phyloP scores from a whole-genome alignment of 2,888 invertebrate species.

The Lobophora halterata region DNA sequence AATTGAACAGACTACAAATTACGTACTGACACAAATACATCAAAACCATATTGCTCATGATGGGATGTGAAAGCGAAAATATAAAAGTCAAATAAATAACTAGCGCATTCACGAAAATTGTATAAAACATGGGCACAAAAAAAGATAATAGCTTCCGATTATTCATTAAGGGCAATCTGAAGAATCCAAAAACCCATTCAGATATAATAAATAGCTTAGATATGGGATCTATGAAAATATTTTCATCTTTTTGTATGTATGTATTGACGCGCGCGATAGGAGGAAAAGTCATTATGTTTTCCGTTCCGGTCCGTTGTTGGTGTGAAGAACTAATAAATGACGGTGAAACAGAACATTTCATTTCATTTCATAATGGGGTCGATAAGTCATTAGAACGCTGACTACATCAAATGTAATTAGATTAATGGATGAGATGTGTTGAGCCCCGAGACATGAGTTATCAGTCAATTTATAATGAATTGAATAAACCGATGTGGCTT shows the following conservation, averaged over 20 bases:
- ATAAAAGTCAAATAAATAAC: slow-evolving; percentile 5
- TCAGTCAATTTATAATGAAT: slow-evolving; percentile 11
- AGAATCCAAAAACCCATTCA: slow-evolving; percentile 41
- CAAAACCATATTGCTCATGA: neutral
- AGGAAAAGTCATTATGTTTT: slow-evolving; percentile 38
- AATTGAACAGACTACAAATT: slow-evolving; percentile 36
- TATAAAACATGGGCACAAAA: slow-evolving; percentile 32
- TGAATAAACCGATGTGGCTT: too few relatives aligned
- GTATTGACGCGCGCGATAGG: slow-evolving; percentile 45
- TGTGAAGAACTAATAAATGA: too few relatives aligned
- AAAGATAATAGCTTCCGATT: slow-evolving; percentile 30
- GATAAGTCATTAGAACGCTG: slow-evolving; percentile 20
- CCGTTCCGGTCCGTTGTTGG: too few relatives aligned
- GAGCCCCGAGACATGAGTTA: slow-evolving; percentile 6
- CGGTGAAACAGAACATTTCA: slow-evolving; percentile 7
- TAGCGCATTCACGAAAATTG: slow-evolving; percentile 19
- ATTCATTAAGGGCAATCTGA: slow-evolving; percentile 40
- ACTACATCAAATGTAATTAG: slow-evolving; percentile 31
- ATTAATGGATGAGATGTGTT: slow-evolving; percentile 37
- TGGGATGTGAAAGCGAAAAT: rapidly evolving
- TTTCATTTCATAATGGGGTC: slow-evolving; percentile 16
- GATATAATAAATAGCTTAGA: slow-evolving; percentile 44
- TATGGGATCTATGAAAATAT: slow-evolving; percentile 40
- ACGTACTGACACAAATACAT: slow-evolving; percentile 27
- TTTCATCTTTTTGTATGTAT: slow-evolving; percentile 38